Percentiles rank a stretch among this genome's conserved stretches.
phyloP scores from a whole-genome alignment of 2,888 invertebrate genomes.

The Taphrorychus bicolor region DNA sequence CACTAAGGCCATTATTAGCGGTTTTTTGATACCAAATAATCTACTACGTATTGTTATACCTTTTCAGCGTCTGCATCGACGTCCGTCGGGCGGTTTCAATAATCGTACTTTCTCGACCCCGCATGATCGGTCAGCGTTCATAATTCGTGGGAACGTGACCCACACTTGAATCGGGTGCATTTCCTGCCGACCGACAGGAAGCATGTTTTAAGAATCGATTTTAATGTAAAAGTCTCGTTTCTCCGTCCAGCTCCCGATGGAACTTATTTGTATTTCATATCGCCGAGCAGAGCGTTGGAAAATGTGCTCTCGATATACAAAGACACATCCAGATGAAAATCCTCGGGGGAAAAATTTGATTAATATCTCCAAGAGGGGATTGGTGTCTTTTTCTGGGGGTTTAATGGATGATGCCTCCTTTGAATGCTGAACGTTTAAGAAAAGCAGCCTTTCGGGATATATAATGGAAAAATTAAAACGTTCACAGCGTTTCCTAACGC shows the following conservation, averaged over 20 bases:
- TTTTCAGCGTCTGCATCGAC: slow-evolving; percentile 4
- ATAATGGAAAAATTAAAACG: not conserved
- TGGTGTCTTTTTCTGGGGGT: not conserved
- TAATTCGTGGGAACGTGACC: slow-evolving; percentile 30
- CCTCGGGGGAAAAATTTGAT: not conserved
- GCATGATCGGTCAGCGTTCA: slow-evolving; percentile 20
- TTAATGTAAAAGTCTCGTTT: slow-evolving; percentile 31
- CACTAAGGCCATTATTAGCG: too few relatives aligned
- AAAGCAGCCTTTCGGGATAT: not conserved
- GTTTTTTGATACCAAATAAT: not conserved
- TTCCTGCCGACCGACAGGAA: slow-evolving; percentile 17
- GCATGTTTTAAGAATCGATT: slow-evolving; percentile 33
- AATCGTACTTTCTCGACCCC: slow-evolving; percentile 14
- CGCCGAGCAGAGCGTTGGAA: too few relatives aligned
- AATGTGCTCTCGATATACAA: too few relatives aligned
- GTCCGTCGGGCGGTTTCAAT: slow-evolving; percentile 14
- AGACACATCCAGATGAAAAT: too few relatives aligned
- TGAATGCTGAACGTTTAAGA: not conserved
- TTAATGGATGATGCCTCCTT: not conserved
- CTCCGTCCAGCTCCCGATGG: not conserved
- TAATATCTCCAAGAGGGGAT: too few relatives aligned
- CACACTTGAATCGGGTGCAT: slow-evolving; percentile 20
- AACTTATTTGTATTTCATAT: not conserved
- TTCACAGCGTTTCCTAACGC: not conserved
- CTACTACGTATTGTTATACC: not conserved